phyloP scores from a whole-genome alignment of 2,888 invertebrate genomes.

The Lamproptera curius region DNA sequence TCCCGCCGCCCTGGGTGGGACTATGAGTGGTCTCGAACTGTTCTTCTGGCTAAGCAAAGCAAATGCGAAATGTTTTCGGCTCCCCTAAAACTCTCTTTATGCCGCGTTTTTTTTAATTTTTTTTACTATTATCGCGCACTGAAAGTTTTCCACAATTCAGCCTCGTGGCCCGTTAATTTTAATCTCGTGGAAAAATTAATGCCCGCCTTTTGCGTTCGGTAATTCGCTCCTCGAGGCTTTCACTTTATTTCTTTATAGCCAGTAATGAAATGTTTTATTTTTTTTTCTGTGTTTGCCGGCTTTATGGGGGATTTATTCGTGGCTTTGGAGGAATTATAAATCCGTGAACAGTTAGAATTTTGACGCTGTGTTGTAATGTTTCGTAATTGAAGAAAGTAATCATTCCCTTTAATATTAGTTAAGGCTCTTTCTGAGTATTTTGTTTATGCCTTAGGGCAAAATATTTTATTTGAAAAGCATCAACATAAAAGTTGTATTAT shows the following conservation, averaged over 20 bases:
- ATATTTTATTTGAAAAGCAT: too few relatives aligned
- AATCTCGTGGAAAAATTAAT: slow-evolving; percentile 2
- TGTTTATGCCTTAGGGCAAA: too few relatives aligned
- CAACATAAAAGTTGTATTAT: too few relatives aligned
- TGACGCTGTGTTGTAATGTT: too few relatives aligned
- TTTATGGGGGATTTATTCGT: too few relatives aligned
- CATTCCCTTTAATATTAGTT: too few relatives aligned
- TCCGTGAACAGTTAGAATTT: too few relatives aligned
- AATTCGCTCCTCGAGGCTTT: slow-evolving; percentile 17
- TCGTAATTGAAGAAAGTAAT: too few relatives aligned
- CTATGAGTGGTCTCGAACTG: slow-evolving; percentile 13
- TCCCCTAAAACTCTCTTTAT: too few relatives aligned
- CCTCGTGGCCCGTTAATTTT: slow-evolving; percentile 7
- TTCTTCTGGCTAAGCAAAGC: slow-evolving; percentile 6
- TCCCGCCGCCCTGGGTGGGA: slow-evolving; percentile 9
- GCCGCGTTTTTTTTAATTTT: neutral
- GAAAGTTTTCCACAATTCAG: slow-evolving; percentile 8
- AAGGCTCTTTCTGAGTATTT: too few relatives aligned
- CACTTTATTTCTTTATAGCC: slow-evolving; percentile 1
- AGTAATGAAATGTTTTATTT: slow-evolving; percentile 22
- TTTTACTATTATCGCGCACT: slow-evolving; percentile 10
- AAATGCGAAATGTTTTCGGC: slow-evolving; percentile 6
- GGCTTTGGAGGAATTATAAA: too few relatives aligned
- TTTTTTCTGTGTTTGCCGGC: too few relatives aligned
- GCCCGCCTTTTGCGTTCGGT: neutral